Evolutionary conservation across 2,797 vertebrate species (phyloP).

Genomic region (Natrix natrix): DNA sequence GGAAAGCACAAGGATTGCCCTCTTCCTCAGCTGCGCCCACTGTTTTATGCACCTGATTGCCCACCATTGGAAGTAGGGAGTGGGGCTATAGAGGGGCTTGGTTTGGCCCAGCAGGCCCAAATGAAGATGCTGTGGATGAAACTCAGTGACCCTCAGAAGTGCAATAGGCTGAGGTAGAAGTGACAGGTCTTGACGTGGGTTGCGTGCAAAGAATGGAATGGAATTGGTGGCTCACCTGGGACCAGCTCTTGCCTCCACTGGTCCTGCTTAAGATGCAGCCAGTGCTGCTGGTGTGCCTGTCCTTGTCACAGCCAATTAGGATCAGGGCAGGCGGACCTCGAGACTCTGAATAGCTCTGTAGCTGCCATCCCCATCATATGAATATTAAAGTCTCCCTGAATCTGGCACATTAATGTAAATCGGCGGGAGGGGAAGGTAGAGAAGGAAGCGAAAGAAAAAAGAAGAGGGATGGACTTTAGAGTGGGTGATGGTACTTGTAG

Average conservation of each 20-base stretch:
- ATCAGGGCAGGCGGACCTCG: slow-evolving; percentile 41
- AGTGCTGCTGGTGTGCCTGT: slow-evolving; percentile 26
- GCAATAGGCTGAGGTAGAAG: not conserved
- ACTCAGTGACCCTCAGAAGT: not conserved
- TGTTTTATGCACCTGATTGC: not conserved
- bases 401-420: not conserved
- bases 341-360: not conserved
- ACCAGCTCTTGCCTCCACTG: not conserved
- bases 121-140: not conserved
- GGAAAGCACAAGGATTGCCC: not conserved
- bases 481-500: not conserved
- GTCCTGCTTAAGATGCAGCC: slow-evolving; percentile 52
- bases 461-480: not conserved
- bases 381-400: slow-evolving; percentile 49
- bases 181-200: not conserved
- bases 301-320: slow-evolving; percentile 58
- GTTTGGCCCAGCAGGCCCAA: not conserved
- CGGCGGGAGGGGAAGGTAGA: not conserved
- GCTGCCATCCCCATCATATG: slow-evolving; percentile 15
- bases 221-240: not conserved
- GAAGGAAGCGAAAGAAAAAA: not conserved
- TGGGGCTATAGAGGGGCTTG: not conserved
- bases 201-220: not conserved
- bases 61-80: not conserved
- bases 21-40: not conserved